These are phyloP conservation scores for Lepisosteus osseus DNA, from an alignment of 2,113 vertebrate species.

Conservation along the genomic window DNA sequence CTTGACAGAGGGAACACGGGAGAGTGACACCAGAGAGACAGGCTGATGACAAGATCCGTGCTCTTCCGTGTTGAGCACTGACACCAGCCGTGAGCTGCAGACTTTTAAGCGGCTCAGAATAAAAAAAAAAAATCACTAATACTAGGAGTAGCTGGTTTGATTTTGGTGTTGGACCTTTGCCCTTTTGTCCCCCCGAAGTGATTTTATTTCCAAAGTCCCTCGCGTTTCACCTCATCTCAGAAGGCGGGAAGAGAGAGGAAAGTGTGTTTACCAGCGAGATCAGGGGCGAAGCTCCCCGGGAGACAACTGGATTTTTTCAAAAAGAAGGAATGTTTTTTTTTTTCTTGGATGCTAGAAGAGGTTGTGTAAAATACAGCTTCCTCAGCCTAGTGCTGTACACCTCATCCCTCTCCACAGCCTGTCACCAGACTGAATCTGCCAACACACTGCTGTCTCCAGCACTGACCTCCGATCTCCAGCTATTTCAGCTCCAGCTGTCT, in stretches of 20 bases:
- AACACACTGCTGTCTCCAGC: too few species aligned
- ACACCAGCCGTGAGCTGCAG: not conserved
- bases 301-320: not conserved
- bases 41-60: not conserved
- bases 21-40: constrained; percentile 8
- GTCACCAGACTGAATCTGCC: too few species aligned
- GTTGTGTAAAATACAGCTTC: constrained; percentile 13
- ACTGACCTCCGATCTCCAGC: too few species aligned
- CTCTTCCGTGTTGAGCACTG: not conserved
- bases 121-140: not conserved
- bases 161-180: too few species aligned
- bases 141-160: constrained; percentile 18
- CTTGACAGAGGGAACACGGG: constrained; percentile 19
- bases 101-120: constrained; percentile 10
- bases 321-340: not conserved
- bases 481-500: too few species aligned
- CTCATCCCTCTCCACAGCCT: too few species aligned
- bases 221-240: not conserved
- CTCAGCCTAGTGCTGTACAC: constrained; percentile 6
- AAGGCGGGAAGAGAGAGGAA: not conserved
- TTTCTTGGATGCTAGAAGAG: constrained; percentile 18
- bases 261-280: not conserved
- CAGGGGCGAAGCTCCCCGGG: not conserved
- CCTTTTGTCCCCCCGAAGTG: too few species aligned
- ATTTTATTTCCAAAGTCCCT: not conserved